Base-by-base conservation (phyloP, 92 coral and sea anemone species). In the Plumapathes pennacea region DNA sequence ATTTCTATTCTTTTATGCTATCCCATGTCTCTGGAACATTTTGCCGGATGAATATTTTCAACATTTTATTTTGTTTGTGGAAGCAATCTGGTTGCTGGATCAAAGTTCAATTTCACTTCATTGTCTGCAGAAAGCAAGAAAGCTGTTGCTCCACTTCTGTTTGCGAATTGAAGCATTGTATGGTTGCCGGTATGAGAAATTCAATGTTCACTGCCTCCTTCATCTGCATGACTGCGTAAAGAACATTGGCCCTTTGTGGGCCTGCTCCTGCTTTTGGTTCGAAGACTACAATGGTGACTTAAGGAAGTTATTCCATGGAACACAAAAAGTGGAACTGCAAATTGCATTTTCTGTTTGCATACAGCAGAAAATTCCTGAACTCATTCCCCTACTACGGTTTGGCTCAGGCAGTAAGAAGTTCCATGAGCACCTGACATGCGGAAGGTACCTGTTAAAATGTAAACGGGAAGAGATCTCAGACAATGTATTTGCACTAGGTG, bases 261-360 rank as follows among this genome's bases (percentile, higher is more conserved):
- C 73, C 20, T 49, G 10, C 44, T 77, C 90, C 33, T 85, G 91
- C 64, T 85, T 78, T 39, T 85, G 91, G 78, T 85, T 57, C 57
- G 91, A 85, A 48, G 86, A 79, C 26, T 78, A 57, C 18, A 72
- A 85, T 67, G 86, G 86, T 12, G 78, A 85, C 26, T 47, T 85
- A 10, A 47, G 86, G 40, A 71, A 57, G 32, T 19, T 84, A 5
- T 77, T 78, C 42, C 90, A 85, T 78, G 86, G 91, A 3, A 72
- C 83, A 31, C 85, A 85, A 56, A 78, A 73, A 5, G 76, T 85
- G 15, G 78, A 85, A 37, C 63, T 71, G 28, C 91, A 85, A 32
- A 72, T 78, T 22, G 74, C 77, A 46, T 57, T 78, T 32, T 66
- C 83, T 34, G 74, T 85, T 32, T 77, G 91, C 18, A 52, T 78